Evolutionary conservation across 1,140 invertebrate genomes (phyloP).

Genomic region (Dreissena polymorpha): DNA sequence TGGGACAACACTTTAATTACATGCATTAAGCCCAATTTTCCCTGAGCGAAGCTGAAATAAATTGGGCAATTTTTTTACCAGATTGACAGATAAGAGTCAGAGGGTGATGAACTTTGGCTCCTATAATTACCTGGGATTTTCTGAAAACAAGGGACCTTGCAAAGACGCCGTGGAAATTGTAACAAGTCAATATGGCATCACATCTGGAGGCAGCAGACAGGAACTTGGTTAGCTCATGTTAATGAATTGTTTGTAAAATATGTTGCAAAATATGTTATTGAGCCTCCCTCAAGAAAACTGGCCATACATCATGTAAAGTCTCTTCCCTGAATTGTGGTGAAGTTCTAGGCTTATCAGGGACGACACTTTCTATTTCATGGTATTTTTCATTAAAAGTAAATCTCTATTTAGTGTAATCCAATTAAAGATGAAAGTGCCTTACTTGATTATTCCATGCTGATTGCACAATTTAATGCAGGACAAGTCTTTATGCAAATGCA

Average conservation of each 20-base stretch:
- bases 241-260: constrained; percentile 81
- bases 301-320: background rate
- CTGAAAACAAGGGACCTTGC: constrained; percentile 80
- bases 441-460: too few species aligned
- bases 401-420: too few species aligned
- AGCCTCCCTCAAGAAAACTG: background rate
- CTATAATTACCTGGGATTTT: constrained; percentile 83
- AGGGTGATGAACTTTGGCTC: constrained; percentile 82
- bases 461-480: too few species aligned
- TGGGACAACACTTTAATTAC: too few species aligned
- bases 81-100: constrained; percentile 76
- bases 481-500: too few species aligned
- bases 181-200: constrained; percentile 78
- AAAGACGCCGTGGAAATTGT: constrained; percentile 75
- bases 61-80: constrained; percentile 30
- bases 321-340: too few species aligned
- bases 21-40: too few species aligned
- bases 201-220: constrained; percentile 76
- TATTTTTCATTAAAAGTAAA: too few species aligned
- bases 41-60: background rate
- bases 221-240: constrained; percentile 84
- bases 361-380: too few species aligned
- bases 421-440: too few species aligned
- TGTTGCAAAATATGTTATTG: too few species aligned
- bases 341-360: too few species aligned